These are phyloP conservation scores for Mungos mungo DNA, from an alignment of 2,113 vertebrate genomes.

Conservation along the genomic window DNA sequence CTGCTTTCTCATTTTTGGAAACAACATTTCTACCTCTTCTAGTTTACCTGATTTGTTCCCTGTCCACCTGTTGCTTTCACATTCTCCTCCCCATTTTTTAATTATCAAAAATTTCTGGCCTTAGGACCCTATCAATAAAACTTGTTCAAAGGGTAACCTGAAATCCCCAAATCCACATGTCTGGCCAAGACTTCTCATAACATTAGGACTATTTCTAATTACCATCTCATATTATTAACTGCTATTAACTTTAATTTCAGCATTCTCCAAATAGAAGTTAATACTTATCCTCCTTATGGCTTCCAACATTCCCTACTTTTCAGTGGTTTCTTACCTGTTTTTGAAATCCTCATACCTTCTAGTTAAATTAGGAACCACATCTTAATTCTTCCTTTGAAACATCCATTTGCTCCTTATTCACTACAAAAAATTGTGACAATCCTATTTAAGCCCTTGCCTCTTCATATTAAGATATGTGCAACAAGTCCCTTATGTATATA, in stretches of 20 bases:
- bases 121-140: not conserved
- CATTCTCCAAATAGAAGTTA: not conserved
- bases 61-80: not conserved
- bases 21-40: conserved; percentile 7
- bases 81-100: not conserved
- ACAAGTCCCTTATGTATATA: not conserved
- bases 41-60: not conserved
- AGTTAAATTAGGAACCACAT: not conserved
- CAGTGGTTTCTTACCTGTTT: not conserved
- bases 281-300: not conserved
- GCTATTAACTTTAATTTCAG: not conserved
- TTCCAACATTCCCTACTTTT: not conserved
- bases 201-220: not conserved
- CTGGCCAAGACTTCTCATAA: not conserved
- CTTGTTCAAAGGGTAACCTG: not conserved
- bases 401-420: not conserved
- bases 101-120: not conserved
- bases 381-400: not conserved
- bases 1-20: not conserved
- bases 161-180: not conserved
- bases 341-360: not conserved
- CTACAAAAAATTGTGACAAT: not conserved
- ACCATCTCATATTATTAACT: not conserved
- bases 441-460: not conserved
- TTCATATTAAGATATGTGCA: not conserved